phyloP scores from a whole-genome alignment of 2,888 invertebrate genomes.

The Trachelus iudaicus region DNA sequence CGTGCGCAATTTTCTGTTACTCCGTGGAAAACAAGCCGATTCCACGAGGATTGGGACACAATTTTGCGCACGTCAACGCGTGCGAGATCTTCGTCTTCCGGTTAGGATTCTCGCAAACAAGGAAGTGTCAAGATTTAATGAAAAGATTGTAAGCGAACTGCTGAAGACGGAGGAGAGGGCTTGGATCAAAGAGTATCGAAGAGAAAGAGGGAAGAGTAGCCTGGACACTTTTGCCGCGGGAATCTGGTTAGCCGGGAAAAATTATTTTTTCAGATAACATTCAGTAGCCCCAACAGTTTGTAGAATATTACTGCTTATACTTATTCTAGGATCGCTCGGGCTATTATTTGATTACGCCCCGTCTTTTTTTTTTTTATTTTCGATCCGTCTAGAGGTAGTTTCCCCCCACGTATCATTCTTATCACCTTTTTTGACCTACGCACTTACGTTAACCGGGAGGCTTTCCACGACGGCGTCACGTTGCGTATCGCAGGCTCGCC shows the following conservation, averaged over 20 bases:
- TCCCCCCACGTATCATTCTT: constrained; percentile 14
- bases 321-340: constrained; percentile 7
- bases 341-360: not conserved
- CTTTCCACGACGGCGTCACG: not conserved
- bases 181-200: constrained; percentile 10
- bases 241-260: constrained; percentile 24
- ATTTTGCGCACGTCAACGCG: not conserved
- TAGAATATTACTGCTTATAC: constrained; percentile 21
- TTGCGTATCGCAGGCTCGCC: not conserved
- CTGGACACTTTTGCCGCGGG: constrained; percentile 4
- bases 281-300: constrained; percentile 24
- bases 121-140: not conserved
- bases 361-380: not conserved
- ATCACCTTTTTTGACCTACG: constrained; percentile 13
- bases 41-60: too few relatives aligned
- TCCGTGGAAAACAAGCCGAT: not conserved
- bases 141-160: not conserved
- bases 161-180: not conserved
- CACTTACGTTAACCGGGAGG: constrained; percentile 14
- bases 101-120: not conserved
- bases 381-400: constrained; percentile 10
- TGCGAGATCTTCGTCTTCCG: not conserved
- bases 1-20: constrained; percentile 12
- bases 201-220: constrained; percentile 11
- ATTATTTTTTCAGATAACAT: constrained; percentile 39